Conservation (phyloP, 1,140 invertebrate genomes). For the Polypedilum vanderplanki region DNA sequence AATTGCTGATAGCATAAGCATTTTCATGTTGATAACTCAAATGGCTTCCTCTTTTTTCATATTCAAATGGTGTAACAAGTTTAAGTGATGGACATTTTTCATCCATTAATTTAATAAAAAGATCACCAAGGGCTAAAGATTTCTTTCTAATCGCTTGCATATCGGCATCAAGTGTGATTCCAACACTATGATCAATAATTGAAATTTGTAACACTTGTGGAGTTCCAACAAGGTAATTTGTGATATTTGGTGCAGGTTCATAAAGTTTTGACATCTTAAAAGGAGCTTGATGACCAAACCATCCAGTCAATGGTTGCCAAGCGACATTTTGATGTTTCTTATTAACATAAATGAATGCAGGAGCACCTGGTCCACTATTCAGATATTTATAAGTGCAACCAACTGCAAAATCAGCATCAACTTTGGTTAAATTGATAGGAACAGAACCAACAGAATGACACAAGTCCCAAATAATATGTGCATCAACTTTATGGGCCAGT, state of each 20-base stretch:
- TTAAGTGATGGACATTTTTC: conserved; percentile 38
- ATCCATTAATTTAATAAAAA: conserved; percentile 44
- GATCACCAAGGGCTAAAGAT: conserved; percentile 41
- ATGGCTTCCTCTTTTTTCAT: conserved; percentile 41
- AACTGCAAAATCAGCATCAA: conserved; percentile 43
- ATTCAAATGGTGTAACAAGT: conserved; percentile 40
- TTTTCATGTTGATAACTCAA: conserved; percentile 42
- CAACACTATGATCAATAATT: conserved; percentile 40
- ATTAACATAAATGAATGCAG: conserved; percentile 42
- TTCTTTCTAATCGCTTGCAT: conserved; percentile 40
- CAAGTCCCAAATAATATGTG: conserved; percentile 44
- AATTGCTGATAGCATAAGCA: conserved; percentile 41
- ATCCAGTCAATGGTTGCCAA: conserved; percentile 40
- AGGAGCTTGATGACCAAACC: conserved; percentile 44
- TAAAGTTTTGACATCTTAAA: conserved; percentile 42
- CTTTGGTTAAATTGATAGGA: conserved; percentile 39
- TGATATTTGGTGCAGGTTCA: conserved; percentile 40
- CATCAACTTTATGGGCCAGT: conserved; percentile 38
- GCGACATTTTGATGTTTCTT: conserved; percentile 39
- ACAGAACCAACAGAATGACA: conserved; percentile 41
- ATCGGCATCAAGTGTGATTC: conserved; percentile 39
- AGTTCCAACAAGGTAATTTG: conserved; percentile 43
- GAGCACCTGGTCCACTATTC: conserved; percentile 42
- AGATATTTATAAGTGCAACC: conserved; percentile 45
- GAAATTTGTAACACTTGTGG: conserved; percentile 41